phyloP scores from a whole-genome alignment of 2,797 vertebrate species.

The Linurgus olivaceus region DNA sequence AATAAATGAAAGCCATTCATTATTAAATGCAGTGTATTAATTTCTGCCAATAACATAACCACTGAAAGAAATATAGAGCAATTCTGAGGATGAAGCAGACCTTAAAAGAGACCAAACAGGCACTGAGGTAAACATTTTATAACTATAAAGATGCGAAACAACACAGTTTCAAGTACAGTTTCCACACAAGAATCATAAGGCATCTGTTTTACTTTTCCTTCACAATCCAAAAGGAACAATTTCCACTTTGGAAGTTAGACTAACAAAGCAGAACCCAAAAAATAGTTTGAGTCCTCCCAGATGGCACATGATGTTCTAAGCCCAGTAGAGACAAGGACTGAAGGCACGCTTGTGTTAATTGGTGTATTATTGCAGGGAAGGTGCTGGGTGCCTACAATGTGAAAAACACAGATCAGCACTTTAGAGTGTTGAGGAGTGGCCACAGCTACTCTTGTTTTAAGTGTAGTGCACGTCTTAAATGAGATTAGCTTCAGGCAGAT shows the following conservation, averaged over 20 bases:
- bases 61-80: not conserved
- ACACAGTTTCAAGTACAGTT: not conserved
- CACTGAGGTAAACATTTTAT: not conserved
- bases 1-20: not conserved
- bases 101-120: not conserved
- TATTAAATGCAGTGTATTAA: not conserved
- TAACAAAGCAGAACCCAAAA: not conserved
- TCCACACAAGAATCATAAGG: not conserved
- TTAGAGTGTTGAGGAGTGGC: not conserved
- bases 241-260: not conserved
- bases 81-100: not conserved
- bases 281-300: not conserved
- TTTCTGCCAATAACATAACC: not conserved
- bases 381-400: not conserved
- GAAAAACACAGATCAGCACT: not conserved
- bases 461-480: not conserved
- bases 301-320: rapidly evolving
- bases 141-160: not conserved
- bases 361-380: not conserved
- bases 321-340: not conserved
- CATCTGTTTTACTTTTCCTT: not conserved
- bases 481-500: not conserved
- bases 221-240: not conserved
- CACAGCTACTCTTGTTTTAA: not conserved
- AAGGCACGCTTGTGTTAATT: not conserved